These are phyloP conservation scores for Arizona elegans DNA, from an alignment of 2,113 vertebrate genomes.

Conservation along the genomic window DNA sequence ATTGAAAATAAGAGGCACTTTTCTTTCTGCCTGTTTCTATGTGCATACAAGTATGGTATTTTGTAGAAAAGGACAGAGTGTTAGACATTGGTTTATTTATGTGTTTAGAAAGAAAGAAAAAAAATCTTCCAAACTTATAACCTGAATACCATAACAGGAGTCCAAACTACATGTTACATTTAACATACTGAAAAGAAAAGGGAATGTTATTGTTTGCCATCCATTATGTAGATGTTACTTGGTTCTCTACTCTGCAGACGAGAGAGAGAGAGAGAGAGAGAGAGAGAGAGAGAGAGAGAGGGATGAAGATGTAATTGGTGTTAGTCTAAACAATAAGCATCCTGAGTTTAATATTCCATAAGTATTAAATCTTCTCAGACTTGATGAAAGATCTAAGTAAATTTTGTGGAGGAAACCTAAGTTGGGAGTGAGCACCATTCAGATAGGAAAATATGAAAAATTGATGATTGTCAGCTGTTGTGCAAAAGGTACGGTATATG, in stretches of 20 bases:
- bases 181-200: neutral
- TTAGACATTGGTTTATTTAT: neutral
- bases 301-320: neutral
- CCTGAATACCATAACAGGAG: neutral
- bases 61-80: neutral
- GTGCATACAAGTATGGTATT: neutral
- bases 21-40: neutral
- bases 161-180: neutral
- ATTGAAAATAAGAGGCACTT: neutral
- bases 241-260: neutral
- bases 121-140: neutral
- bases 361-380: neutral
- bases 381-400: neutral
- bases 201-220: neutral
- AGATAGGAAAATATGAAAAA: neutral
- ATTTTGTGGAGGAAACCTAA: neutral
- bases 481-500: neutral
- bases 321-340: neutral
- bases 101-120: neutral
- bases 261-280: too few relatives aligned
- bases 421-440: neutral
- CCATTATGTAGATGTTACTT: neutral
- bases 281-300: too few relatives aligned
- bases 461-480: neutral
- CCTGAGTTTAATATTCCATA: neutral